phyloP scores from a whole-genome alignment of 64 coral and sea anemone species.

The Porites australiensis region DNA sequence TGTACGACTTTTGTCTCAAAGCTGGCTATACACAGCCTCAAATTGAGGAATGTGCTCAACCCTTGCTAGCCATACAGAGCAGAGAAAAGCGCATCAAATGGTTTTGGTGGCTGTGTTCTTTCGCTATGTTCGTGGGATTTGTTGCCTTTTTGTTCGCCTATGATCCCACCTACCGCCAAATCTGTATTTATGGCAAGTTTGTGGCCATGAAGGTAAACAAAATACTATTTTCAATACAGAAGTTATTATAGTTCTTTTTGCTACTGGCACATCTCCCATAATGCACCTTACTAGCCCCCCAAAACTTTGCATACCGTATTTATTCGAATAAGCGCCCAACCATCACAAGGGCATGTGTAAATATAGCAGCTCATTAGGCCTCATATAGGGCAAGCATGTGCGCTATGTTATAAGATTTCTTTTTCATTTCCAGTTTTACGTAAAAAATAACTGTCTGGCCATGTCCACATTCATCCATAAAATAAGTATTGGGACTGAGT shows the following conservation, averaged over 20 bases:
- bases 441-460: too few relatives aligned
- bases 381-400: too few relatives aligned
- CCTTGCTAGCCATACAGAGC: slow-evolving; percentile 72
- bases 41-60: slow-evolving; percentile 88
- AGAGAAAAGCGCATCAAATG: slow-evolving; percentile 75
- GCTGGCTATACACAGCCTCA: slow-evolving; percentile 82
- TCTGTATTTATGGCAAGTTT: slow-evolving; percentile 86
- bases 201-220: slow-evolving; percentile 66
- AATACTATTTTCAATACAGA: background rate
- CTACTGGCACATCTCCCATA: too few relatives aligned
- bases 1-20: slow-evolving; percentile 92
- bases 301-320: too few relatives aligned
- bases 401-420: too few relatives aligned
- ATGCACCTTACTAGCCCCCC: too few relatives aligned
- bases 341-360: too few relatives aligned
- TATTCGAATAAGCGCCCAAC: too few relatives aligned
- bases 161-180: slow-evolving; percentile 73
- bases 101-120: slow-evolving; percentile 63
- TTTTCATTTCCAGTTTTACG: too few relatives aligned
- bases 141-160: slow-evolving; percentile 69
- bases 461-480: too few relatives aligned
- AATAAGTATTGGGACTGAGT: too few relatives aligned
- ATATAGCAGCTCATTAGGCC: too few relatives aligned
- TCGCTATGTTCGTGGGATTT: slow-evolving; percentile 53
- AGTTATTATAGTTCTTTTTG: background rate